Evolutionary conservation across 2,888 invertebrate species (phyloP).

Genomic region (Dendrolimus houi): DNA sequence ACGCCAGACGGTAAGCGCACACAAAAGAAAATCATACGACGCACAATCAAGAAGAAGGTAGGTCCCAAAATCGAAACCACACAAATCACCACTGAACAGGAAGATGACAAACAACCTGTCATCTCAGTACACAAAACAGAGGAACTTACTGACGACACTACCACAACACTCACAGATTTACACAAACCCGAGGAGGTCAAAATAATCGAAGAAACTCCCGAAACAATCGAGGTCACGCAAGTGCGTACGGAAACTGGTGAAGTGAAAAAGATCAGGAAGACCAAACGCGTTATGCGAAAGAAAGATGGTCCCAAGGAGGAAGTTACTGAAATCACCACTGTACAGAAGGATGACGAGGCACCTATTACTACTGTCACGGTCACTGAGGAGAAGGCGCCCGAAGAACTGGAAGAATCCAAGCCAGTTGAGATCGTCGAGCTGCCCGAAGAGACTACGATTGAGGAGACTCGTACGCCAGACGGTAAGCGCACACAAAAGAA

Average conservation of each 20-base stretch:
- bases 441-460: conserved; percentile 25
- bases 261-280: conserved; percentile 11
- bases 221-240: conserved; percentile 7
- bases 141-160: conserved; percentile 27
- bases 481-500: conserved; percentile 31
- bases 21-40: conserved; percentile 36
- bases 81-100: conserved; percentile 14
- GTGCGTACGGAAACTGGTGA: conserved; percentile 21
- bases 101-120: conserved; percentile 29
- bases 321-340: conserved; percentile 16
- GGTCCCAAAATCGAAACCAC: conserved; percentile 29
- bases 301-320: conserved; percentile 17
- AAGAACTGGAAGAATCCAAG: background rate
- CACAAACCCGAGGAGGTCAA: conserved; percentile 4
- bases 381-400: conserved; percentile 4
- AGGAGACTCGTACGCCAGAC: conserved; percentile 19
- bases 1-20: conserved; percentile 31
- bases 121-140: conserved; percentile 40
- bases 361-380: conserved; percentile 7
- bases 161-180: conserved; percentile 9
- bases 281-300: conserved; percentile 24
- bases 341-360: conserved; percentile 17
- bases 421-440: conserved; percentile 27
- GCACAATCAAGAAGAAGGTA: conserved; percentile 50
- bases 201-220: conserved; percentile 6